phyloP scores from a whole-genome alignment of 2,797 vertebrate species.

The Nyctibius grandis region DNA sequence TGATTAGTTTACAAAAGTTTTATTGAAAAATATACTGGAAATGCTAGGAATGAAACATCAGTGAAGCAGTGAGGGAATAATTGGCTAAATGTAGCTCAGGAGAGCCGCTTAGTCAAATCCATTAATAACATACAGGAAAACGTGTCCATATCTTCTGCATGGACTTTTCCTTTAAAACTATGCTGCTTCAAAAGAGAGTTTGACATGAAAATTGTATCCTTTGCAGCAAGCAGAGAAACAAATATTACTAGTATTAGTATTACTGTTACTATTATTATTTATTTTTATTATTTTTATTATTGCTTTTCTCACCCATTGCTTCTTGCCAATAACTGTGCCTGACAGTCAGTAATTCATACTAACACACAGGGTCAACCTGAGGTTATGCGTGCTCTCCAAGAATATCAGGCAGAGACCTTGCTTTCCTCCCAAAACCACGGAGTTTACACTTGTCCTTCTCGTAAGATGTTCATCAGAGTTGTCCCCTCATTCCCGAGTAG shows the following conservation, averaged over 20 bases:
- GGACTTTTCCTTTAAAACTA: background rate
- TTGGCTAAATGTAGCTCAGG: background rate
- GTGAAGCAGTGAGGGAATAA: background rate
- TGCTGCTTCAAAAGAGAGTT: background rate
- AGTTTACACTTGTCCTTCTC: background rate
- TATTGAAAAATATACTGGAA: conserved; percentile 41
- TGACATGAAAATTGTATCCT: background rate
- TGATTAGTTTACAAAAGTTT: background rate
- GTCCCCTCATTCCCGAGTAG: background rate
- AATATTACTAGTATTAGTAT: too few relatives aligned
- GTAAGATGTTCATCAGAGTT: background rate
- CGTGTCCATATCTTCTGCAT: background rate
- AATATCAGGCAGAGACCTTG: background rate
- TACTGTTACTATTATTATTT: too few relatives aligned
- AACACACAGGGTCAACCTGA: background rate
- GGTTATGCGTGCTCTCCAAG: background rate
- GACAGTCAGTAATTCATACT: background rate
- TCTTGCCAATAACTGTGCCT: conserved; percentile 11
- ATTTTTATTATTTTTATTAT: too few relatives aligned
- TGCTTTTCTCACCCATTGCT: background rate
- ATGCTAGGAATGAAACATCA: background rate
- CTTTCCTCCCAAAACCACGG: background rate
- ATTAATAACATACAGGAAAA: background rate
- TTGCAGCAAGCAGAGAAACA: background rate
- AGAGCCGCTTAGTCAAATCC: background rate